Conservation (phyloP, 2,113 vertebrate genomes). For the Neopipo cinnamomea region DNA sequence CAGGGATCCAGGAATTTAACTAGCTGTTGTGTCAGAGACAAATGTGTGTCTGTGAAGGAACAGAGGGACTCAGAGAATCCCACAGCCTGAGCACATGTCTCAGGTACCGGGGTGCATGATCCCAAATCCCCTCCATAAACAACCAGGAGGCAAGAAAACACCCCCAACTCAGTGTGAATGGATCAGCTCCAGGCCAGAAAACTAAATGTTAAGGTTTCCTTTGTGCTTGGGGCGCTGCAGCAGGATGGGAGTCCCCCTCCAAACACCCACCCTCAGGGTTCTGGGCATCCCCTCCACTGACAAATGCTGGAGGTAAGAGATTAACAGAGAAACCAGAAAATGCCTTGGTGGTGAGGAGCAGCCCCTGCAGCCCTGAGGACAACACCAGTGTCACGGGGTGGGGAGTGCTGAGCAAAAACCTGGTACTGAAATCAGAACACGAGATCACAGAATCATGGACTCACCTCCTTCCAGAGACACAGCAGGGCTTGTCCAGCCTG, state of each 20-base stretch:
- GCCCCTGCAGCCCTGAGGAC: not conserved
- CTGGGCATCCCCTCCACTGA: not conserved
- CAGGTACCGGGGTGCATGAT: no score
- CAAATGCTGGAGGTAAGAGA: not conserved
- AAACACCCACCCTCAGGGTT: not conserved
- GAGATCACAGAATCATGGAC: not conserved
- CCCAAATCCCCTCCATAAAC: not conserved
- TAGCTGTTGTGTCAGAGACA: not conserved
- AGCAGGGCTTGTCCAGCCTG: not conserved
- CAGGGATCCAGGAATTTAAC: not conserved
- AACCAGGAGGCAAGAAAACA: not conserved
- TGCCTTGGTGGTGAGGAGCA: not conserved
- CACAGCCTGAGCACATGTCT: not conserved
- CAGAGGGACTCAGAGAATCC: not conserved
- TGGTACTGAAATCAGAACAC: rapidly evolving
- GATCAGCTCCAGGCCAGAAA: not conserved
- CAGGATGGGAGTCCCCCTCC: not conserved
- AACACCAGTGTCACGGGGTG: rapidly evolving
- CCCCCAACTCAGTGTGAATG: not conserved
- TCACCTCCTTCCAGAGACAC: not conserved
- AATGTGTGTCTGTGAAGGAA: not conserved
- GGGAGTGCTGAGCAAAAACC: not conserved
- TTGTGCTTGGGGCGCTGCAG: not conserved
- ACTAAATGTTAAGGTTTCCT: not conserved
- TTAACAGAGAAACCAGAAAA: rapidly evolving